These are phyloP conservation scores for Blastobasis lacticolella DNA, from an alignment of 2,888 invertebrate genomes.

Conservation along the genomic window DNA sequence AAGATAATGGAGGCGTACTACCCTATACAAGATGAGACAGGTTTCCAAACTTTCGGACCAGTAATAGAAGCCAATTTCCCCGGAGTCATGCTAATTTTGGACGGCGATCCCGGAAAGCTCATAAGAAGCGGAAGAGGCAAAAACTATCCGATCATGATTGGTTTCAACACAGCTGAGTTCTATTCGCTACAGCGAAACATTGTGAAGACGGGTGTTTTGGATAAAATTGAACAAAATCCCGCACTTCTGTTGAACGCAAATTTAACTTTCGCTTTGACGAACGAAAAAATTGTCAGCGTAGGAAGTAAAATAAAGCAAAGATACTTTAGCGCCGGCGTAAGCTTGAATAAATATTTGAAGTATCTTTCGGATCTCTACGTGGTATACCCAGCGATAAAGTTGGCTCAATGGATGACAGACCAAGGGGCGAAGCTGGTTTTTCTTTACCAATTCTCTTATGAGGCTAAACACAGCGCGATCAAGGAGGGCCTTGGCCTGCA, in stretches of 20 bases:
- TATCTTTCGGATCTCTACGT: conserved; percentile 19
- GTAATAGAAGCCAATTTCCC: conserved; percentile 42
- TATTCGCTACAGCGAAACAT: conserved; percentile 31
- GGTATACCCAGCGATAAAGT: conserved; percentile 24
- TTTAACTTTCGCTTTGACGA: neutral
- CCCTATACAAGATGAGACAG: conserved; percentile 32
- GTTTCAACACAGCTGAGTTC: conserved; percentile 49
- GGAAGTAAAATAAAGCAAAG: conserved; percentile 9
- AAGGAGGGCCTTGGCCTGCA: conserved; percentile 27
- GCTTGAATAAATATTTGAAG: conserved; percentile 13
- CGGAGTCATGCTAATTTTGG: conserved; percentile 43
- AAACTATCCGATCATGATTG: conserved; percentile 45
- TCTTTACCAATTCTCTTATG: conserved; percentile 60
- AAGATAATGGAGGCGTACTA: conserved; percentile 38
- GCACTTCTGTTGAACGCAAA: neutral
- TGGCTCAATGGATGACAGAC: conserved; percentile 19
- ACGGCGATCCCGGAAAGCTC: conserved; percentile 45
- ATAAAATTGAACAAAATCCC: neutral
- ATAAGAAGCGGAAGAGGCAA: conserved; percentile 39
- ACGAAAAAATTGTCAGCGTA: neutral
- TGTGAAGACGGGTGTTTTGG: neutral
- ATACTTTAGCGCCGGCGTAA: conserved; percentile 18
- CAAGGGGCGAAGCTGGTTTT: conserved; percentile 34
- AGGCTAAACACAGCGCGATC: conserved; percentile 45
- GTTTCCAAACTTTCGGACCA: conserved; percentile 44